Evolutionary conservation across 2,888 invertebrate genomes (phyloP).

Genomic region (Drosophila emarginata): DNA sequence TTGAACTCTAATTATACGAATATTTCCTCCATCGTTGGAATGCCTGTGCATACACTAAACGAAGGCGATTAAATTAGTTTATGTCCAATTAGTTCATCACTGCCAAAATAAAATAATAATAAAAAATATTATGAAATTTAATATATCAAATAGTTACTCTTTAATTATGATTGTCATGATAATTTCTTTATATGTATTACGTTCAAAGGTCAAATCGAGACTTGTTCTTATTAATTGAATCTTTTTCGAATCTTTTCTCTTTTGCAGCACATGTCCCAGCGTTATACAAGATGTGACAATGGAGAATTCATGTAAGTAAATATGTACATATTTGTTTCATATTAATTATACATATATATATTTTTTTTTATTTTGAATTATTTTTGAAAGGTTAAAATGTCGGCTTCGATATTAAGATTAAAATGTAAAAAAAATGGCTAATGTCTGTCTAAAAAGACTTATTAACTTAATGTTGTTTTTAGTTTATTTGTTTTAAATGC

Average conservation of each 20-base stretch:
- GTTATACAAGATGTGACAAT: conserved; percentile 88
- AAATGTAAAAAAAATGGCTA: too few relatives aligned
- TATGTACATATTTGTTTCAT: conserved; percentile 40
- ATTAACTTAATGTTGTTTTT: too few relatives aligned
- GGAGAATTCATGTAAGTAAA: conserved; percentile 83
- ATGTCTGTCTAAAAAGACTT: too few relatives aligned
- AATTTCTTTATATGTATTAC: conserved; percentile 18
- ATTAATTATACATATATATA: too few relatives aligned
- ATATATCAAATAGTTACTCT: conserved; percentile 25
- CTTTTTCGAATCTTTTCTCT: conserved; percentile 37
- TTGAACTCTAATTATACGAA: neutral
- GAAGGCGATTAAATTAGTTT: conserved; percentile 3
- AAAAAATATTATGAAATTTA: conserved; percentile 34
- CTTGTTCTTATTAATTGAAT: conserved; percentile 9
- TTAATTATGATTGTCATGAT: conserved; percentile 23
- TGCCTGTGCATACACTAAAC: neutral
- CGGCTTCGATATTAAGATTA: too few relatives aligned
- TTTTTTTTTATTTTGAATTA: too few relatives aligned
- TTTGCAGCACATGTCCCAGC: conserved; percentile 88
- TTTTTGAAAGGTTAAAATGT: too few relatives aligned
- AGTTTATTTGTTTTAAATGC: too few relatives aligned
- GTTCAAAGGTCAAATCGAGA: conserved; percentile 26
- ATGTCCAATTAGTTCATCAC: conserved; percentile 48
- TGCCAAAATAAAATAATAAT: conserved; percentile 46
- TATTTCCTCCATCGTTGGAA: neutral